Base-by-base conservation (phyloP, 2,113 vertebrate genomes). In the Mormoops blainvillei region DNA sequence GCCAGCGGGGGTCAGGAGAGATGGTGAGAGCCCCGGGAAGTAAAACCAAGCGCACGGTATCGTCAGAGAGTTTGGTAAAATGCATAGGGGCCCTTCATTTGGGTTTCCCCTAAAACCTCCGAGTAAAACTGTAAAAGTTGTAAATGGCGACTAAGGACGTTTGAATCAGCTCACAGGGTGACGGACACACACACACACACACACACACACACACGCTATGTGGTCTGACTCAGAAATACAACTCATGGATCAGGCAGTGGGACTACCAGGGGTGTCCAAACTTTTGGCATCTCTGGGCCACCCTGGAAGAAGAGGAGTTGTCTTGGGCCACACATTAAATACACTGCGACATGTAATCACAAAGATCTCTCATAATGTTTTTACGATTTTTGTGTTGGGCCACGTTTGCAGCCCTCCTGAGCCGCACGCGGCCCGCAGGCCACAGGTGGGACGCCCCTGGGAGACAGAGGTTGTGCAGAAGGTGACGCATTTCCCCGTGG, bases 181-280 rank as follows among this genome's bases (percentile, higher is more conserved):
- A 22, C 68, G 9, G 4, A 12, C 15, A 31, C 5, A 3, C 2
- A 71, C 19, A 41, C 70, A 74, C 71, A 45, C 43, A 15, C 3
- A 20, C 7, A 28, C 74, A 24, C 20, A 2, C 4, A 19, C 3
- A 11, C 20, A 33, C 7, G 0, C 2, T 43, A 22, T 14, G 4
- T 18, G 65, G 38, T 38, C 56, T 36, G 61, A 77, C 61, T 36
- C 26, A n/a, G 81, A 94, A 91, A 74, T 36, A 38, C 61, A 92
- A 43, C 10, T 56, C 63, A 31, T 0, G 50, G 63, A 18, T 65
- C 31, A 12, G 70, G 13, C 2, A 2, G 63, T 3, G 56, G 87
- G 22, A 43, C 63, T 48, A 45, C 24, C 58, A 12, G 26, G 24
- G 58, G 3, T 24, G 58, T 61, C 24, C 24, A 26, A 22, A 61